phyloP scores from a whole-genome alignment of 1,140 invertebrate genomes.

The Tetraneura akinire region DNA sequence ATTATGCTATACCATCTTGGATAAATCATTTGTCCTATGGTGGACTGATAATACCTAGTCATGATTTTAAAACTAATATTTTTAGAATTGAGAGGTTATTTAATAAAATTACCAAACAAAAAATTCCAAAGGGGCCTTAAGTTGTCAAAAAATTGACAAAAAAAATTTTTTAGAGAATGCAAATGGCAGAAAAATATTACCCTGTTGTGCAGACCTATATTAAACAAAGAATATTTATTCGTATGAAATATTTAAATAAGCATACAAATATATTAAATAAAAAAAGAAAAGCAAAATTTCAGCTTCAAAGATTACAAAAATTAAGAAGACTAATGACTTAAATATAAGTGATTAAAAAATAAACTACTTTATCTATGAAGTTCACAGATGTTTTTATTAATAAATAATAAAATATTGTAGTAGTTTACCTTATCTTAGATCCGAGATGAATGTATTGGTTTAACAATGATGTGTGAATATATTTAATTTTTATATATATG shows the following conservation, averaged over 20 bases:
- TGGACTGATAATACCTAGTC: neutral
- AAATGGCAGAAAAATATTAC: neutral
- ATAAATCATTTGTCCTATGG: constrained; percentile 38
- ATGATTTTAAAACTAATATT: neutral
- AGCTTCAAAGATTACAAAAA: neutral
- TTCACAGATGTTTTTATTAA: too few species aligned
- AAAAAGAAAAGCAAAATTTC: neutral
- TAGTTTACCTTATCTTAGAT: too few species aligned
- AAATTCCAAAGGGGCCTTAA: neutral
- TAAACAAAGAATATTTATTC: neutral
- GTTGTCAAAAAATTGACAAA: neutral
- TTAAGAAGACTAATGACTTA: neutral
- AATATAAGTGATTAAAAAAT: too few species aligned
- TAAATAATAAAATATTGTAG: too few species aligned
- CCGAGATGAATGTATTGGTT: too few species aligned
- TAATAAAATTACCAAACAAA: neutral
- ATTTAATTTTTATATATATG: too few species aligned
- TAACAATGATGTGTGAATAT: too few species aligned
- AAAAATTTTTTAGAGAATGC: neutral
- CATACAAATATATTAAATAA: neutral
- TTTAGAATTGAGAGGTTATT: neutral
- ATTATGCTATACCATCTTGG: neutral
- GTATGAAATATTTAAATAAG: neutral
- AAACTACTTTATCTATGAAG: too few species aligned
- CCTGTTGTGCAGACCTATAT: neutral